Evolutionary conservation across 2,888 invertebrate genomes (phyloP).

Genomic region (Acrobasis suavella): DNA sequence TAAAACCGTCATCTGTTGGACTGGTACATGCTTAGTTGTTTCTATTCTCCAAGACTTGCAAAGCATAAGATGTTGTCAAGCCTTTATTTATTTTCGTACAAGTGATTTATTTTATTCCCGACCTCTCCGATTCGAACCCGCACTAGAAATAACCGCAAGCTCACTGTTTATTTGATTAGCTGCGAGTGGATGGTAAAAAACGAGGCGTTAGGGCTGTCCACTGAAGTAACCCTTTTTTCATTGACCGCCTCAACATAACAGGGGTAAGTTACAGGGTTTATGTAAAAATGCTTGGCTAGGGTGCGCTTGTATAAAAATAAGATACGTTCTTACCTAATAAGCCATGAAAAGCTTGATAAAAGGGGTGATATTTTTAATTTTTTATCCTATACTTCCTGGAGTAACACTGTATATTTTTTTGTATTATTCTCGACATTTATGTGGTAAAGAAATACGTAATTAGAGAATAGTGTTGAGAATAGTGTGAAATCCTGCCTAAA

Average conservation of each 20-base stretch:
- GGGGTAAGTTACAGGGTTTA: neutral
- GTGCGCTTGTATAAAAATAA: neutral
- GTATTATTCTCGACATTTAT: no score
- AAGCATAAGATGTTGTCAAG: neutral
- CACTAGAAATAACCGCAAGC: conserved; percentile 11
- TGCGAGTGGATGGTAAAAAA: conserved; percentile 9
- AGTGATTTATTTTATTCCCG: neutral
- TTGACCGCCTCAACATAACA: neutral
- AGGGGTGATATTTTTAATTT: no score
- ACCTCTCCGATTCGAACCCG: conserved; percentile 18
- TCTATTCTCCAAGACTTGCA: no score
- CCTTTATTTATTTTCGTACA: neutral
- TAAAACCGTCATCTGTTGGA: no score
- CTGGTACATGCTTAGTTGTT: no score
- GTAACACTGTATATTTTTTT: no score
- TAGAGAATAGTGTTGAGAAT: no score
- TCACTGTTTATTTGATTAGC: conserved; percentile 20
- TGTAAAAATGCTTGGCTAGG: neutral
- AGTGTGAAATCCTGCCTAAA: no score
- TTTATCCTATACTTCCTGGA: no score
- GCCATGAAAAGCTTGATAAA: neutral
- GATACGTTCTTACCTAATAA: no score
- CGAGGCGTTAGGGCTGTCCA: neutral
- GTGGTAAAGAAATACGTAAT: no score
- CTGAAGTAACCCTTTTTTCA: neutral